These are phyloP conservation scores for Pampusana beccarii DNA, from an alignment of 2,113 vertebrate genomes.

Conservation along the genomic window DNA sequence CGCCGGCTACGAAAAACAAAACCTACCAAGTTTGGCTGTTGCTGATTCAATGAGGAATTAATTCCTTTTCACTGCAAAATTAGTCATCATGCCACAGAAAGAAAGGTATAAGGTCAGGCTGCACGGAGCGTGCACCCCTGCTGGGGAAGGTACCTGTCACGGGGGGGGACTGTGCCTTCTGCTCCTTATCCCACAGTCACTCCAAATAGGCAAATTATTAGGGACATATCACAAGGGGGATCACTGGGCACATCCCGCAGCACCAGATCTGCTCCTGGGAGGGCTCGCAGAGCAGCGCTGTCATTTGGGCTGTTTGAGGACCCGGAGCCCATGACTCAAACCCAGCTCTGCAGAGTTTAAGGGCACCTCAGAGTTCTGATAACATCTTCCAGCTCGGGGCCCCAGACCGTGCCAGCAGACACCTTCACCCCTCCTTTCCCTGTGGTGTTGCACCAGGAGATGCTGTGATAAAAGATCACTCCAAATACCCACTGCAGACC, in stretches of 20 bases:
- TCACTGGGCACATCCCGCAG: not conserved
- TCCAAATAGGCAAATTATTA: not conserved
- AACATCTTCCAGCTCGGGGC: not conserved
- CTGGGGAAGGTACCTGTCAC: not conserved
- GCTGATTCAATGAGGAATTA: constrained; percentile 47
- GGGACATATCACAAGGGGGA: not conserved
- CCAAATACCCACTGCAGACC: not conserved
- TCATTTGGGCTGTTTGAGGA: rapidly evolving
- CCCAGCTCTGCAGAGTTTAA: not conserved
- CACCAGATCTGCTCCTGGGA: rapidly evolving
- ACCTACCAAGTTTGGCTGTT: constrained; percentile 4
- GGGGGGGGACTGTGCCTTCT: rapidly evolving
- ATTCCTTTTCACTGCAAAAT: constrained; percentile 34
- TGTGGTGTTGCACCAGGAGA: rapidly evolving
- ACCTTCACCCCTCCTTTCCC: not conserved
- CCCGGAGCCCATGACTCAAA: not conserved
- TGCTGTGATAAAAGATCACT: not conserved
- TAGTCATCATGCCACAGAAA: constrained; percentile 13
- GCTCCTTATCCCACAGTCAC: not conserved
- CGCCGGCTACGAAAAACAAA: not conserved
- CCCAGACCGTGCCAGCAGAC: rapidly evolving
- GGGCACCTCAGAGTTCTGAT: not conserved
- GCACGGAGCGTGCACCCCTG: rapidly evolving
- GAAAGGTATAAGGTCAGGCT: not conserved
- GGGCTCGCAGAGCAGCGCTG: not conserved